A percentile compares a stretch with the other conserved stretches of the same genome.
Evolutionary conservation across 2,888 invertebrate genomes (phyloP).

Genomic region (Synanthedon myopaeformis): DNA sequence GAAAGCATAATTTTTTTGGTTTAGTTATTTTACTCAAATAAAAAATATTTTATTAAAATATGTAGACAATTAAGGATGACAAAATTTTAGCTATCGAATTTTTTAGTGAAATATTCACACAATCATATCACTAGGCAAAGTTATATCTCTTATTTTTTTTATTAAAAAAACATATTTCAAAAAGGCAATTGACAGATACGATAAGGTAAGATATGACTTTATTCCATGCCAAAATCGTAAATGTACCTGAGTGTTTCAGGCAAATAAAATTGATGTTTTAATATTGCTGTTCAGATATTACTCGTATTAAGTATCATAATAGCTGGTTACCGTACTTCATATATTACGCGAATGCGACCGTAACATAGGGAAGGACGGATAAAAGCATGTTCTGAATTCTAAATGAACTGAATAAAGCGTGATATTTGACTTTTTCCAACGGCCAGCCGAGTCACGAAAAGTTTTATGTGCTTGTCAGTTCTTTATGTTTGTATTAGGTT

Average conservation of each 20-base stretch:
- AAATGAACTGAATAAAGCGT: constrained; percentile 37
- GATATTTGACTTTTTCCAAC: constrained; percentile 28
- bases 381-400: constrained; percentile 36
- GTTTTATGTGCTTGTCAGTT: constrained; percentile 31
- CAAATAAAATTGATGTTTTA: neutral
- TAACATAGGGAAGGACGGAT: constrained; percentile 13
- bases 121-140: no score
- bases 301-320: constrained; percentile 3
- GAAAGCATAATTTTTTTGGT: no score
- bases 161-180: no score
- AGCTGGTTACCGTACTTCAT: constrained; percentile 12
- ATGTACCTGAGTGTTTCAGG: neutral
- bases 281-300: neutral
- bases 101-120: no score
- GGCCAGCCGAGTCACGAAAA: constrained; percentile 20
- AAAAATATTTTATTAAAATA: no score
- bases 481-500: constrained; percentile 11
- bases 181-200: no score
- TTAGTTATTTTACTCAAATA: no score
- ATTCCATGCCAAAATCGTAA: neutral
- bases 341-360: constrained; percentile 21
- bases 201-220: no score
- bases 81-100: no score
- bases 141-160: no score
- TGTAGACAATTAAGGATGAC: no score